Evolutionary conservation across 2,888 invertebrate genomes (phyloP).

Genomic region (Aricia artaxerxes): DNA sequence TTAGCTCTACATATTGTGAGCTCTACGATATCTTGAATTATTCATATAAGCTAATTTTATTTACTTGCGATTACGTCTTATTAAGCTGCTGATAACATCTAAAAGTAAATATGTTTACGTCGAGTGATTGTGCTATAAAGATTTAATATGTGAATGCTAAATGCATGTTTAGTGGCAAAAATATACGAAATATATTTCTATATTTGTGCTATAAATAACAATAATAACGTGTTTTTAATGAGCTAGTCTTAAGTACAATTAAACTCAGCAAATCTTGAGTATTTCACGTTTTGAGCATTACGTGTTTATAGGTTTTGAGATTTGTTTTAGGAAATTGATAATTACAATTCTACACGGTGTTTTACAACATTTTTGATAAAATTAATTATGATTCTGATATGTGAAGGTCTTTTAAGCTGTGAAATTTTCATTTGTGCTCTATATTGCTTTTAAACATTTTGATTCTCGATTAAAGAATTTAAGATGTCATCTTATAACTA

Average conservation of each 20-base stretch:
- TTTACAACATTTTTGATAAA: neutral
- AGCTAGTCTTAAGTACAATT: constrained; percentile 1
- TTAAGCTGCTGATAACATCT: neutral
- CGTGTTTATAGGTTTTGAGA: constrained; percentile 11
- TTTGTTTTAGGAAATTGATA: neutral
- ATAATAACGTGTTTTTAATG: neutral
- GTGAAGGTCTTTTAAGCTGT: too few species aligned
- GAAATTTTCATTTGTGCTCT: too few species aligned
- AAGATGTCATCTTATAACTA: neutral
- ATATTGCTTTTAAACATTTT: too few species aligned
- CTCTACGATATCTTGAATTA: neutral
- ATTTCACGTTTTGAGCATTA: constrained; percentile 3
- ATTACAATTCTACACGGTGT: neutral
- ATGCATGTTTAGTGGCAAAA: neutral
- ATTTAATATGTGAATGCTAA: neutral
- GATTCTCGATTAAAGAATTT: too few species aligned
- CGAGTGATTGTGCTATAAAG: neutral
- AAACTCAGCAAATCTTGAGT: neutral
- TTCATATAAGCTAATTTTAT: constrained; percentile 14
- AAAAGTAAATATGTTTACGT: neutral
- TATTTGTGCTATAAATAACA: constrained; percentile 1
- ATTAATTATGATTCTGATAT: too few species aligned
- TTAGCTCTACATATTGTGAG: neutral
- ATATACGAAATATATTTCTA: neutral
- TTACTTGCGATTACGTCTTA: constrained; percentile 4